phyloP scores from a whole-genome alignment of 2,113 vertebrate genomes.

The Zonotrichia leucophrys region DNA sequence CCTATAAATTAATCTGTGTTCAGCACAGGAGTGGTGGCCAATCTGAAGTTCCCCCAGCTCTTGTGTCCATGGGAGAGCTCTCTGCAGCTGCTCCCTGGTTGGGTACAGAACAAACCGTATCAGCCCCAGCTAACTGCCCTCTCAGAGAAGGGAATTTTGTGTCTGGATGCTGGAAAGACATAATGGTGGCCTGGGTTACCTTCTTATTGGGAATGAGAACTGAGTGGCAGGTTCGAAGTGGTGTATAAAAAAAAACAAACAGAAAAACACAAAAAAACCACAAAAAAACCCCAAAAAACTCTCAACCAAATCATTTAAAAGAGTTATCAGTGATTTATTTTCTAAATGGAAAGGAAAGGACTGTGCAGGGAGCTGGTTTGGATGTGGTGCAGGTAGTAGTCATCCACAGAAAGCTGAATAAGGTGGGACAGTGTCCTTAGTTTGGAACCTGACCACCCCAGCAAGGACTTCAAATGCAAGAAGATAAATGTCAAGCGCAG shows the following conservation, averaged over 20 bases:
- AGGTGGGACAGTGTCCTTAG: not conserved
- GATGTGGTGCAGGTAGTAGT: not conserved
- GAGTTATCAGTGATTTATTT: not conserved
- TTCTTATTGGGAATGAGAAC: not conserved
- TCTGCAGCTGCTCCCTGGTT: not conserved
- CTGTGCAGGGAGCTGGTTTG: not conserved
- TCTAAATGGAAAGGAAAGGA: not conserved
- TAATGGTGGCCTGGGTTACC: not conserved
- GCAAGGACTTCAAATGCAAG: not conserved
- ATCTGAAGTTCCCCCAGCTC: not conserved
- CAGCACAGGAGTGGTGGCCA: not conserved
- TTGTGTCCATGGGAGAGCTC: not conserved
- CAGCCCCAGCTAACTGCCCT: not conserved
- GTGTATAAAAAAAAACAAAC: not conserved
- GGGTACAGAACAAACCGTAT: rapidly evolving
- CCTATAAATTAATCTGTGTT: not conserved
- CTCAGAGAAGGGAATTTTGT: not conserved
- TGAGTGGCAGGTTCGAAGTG: rapidly evolving
- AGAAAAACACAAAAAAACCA: not conserved
- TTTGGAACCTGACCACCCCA: not conserved
- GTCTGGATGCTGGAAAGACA: not conserved
- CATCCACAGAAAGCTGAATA: not conserved
- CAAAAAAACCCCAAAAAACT: rapidly evolving
- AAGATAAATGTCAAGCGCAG: rapidly evolving
- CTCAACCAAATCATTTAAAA: not conserved